These are phyloP conservation scores for Orchesellides sinensis DNA, from an alignment of 2,888 invertebrate species.

Conservation along the genomic window DNA sequence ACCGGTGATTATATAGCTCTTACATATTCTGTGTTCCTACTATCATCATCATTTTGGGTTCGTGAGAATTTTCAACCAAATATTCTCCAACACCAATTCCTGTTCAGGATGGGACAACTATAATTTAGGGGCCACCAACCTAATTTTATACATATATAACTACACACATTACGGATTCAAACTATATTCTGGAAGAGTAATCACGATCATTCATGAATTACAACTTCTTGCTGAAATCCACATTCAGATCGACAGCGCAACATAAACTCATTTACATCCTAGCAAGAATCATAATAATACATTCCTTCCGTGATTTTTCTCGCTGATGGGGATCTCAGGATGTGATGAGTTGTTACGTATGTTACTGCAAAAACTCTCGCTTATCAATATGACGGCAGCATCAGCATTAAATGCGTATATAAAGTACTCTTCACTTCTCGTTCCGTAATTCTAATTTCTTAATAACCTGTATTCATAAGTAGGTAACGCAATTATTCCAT, in stretches of 20 bases:
- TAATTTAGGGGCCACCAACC: conserved; percentile 21
- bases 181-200: background rate
- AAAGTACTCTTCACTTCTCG: background rate
- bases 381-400: background rate
- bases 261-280: background rate
- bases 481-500: no score
- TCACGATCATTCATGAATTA: no score
- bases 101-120: conserved; percentile 2
- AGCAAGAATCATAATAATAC: no score
- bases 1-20: background rate
- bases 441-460: conserved; percentile 43
- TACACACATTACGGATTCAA: no score
- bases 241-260: no score
- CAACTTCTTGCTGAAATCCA: no score
- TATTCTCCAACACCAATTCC: conserved; percentile 23
- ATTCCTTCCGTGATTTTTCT: conserved; percentile 50
- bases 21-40: background rate
- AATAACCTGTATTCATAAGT: no score
- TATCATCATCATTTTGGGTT: conserved; percentile 26
- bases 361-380: background rate
- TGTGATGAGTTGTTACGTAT: background rate
- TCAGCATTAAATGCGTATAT: background rate
- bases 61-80: conserved; percentile 42
- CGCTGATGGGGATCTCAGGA: conserved; percentile 16
- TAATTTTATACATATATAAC: no score